These are phyloP conservation scores for Tipula helvola DNA, from an alignment of 2,888 invertebrate species.

Conservation along the genomic window DNA sequence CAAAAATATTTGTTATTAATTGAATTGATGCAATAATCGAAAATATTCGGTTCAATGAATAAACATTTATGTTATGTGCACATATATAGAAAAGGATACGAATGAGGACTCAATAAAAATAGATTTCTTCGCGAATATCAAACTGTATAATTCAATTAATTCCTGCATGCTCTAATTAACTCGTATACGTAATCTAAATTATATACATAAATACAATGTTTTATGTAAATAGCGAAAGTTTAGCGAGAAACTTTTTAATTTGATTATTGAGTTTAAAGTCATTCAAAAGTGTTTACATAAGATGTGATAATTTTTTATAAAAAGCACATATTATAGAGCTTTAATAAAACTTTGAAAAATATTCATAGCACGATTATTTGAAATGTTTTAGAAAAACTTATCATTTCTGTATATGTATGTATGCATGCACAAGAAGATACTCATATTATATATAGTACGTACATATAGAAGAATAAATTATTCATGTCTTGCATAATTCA, in stretches of 20 bases:
- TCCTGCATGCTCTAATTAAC: not conserved
- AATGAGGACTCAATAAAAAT: not conserved
- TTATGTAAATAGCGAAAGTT: not conserved
- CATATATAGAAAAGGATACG: not conserved
- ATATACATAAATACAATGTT: not conserved
- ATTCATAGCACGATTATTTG: not conserved
- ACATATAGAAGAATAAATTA: not conserved
- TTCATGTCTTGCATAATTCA: conserved; percentile 4
- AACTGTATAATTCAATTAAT: not conserved
- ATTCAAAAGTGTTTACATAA: not conserved
- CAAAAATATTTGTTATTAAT: not conserved
- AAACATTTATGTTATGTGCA: not conserved
- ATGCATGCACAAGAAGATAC: not conserved
- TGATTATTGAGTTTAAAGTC: conserved; percentile 4
- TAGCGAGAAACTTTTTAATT: not conserved
- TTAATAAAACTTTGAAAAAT: not conserved
- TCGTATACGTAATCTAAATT: not conserved
- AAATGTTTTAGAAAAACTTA: not conserved
- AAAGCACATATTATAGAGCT: not conserved
- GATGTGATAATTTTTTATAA: not conserved
- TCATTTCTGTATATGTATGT: not conserved
- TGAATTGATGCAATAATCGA: not conserved
- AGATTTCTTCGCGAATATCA: not conserved
- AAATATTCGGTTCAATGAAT: not conserved
- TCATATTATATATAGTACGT: not conserved